These are phyloP conservation scores for Drosophila mulleri DNA, from an alignment of 2,888 invertebrate species.

Conservation along the genomic window DNA sequence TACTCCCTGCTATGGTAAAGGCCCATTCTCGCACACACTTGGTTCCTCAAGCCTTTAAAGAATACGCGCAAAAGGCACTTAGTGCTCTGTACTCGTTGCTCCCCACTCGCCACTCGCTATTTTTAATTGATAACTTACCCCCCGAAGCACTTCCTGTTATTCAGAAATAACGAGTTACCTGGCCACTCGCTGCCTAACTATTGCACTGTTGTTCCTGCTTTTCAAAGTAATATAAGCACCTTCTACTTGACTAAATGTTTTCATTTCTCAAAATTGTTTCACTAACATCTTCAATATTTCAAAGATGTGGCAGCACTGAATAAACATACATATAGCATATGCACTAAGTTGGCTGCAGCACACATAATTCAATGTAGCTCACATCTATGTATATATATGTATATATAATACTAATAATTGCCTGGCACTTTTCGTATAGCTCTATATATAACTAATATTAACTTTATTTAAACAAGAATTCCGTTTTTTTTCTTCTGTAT, in stretches of 20 bases:
- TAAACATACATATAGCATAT: not conserved
- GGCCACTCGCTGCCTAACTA: not conserved
- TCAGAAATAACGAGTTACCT: not conserved
- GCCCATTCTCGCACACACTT: not conserved
- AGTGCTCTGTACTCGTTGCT: not conserved
- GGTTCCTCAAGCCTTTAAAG: not conserved
- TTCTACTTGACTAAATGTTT: not conserved
- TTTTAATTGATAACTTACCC: not conserved
- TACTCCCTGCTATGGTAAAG: slow-evolving; percentile 6
- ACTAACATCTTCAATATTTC: not conserved
- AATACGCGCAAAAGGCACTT: not conserved
- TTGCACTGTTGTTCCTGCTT: too few relatives aligned
- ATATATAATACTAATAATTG: not conserved
- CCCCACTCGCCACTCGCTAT: too few relatives aligned
- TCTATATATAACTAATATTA: slow-evolving; percentile 18
- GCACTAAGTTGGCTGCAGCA: slow-evolving; percentile 27
- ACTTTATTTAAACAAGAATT: slow-evolving; percentile 38
- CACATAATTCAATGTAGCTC: not conserved
- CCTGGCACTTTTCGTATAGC: slow-evolving; percentile 20
- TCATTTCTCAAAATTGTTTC: slow-evolving; percentile 1
- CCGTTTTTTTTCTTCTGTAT: slow-evolving; percentile 37
- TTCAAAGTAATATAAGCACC: not conserved
- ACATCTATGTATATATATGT: not conserved
- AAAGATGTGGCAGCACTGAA: slow-evolving; percentile 37
- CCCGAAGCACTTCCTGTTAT: too few relatives aligned